Percentiles rank a stretch among this genome's conserved stretches.
Evolutionary conservation across 1,140 invertebrate species (phyloP).

Genomic region (Antheraea pernyi): DNA sequence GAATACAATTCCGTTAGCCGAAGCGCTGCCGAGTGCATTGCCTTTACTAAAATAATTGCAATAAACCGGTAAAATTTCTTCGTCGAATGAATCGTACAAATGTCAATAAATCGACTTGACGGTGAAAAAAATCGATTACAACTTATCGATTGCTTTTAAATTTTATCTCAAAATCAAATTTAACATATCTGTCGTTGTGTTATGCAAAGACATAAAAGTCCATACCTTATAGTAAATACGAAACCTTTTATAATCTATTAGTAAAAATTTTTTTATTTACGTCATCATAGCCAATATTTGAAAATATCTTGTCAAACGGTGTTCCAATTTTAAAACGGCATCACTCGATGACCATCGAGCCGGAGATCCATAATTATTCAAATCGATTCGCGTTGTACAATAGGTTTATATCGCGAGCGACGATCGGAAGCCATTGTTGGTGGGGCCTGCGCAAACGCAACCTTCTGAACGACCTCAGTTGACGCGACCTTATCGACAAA

Average conservation of each 20-base stretch:
- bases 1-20: not conserved
- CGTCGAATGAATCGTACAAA: too few species aligned
- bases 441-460: conserved; percentile 2
- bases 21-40: not conserved
- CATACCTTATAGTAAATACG: too few species aligned
- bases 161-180: too few species aligned
- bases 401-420: not conserved
- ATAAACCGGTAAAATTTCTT: not conserved
- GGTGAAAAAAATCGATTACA: too few species aligned
- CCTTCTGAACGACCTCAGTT: conserved; percentile 9
- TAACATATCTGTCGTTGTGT: too few species aligned
- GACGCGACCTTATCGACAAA: conserved; percentile 2
- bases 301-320: not conserved
- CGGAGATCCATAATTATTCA: conserved; percentile 4
- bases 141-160: too few species aligned
- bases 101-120: too few species aligned
- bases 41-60: not conserved
- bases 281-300: not conserved
- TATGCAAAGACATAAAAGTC: too few species aligned
- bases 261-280: not conserved
- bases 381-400: conserved; percentile 6
- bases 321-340: not conserved
- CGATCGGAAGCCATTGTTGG: conserved; percentile 10
- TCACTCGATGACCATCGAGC: not conserved
- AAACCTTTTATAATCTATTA: not conserved